A percentile compares a stretch with the other conserved stretches of the same genome.
These are phyloP conservation scores for Petrocephalus zakoni DNA, from an alignment of 2,113 vertebrate species.

Conservation along the genomic window DNA sequence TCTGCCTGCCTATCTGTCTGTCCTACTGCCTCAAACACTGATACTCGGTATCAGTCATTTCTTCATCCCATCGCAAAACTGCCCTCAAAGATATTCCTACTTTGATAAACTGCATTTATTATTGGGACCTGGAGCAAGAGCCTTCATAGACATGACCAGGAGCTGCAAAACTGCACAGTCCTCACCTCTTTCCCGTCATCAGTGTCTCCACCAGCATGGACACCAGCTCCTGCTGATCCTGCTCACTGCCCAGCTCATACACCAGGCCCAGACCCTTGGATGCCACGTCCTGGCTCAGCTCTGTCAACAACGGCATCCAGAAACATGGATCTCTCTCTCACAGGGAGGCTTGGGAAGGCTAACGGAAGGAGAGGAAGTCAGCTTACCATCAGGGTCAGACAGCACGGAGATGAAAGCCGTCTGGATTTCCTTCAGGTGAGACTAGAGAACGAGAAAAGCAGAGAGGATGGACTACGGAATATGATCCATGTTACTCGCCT, in stretches of 20 bases:
- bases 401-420: constrained; percentile 87
- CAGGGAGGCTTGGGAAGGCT: not conserved
- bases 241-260: constrained; percentile 88
- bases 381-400: constrained; percentile 92
- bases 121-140: not conserved
- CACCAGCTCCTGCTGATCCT: constrained; percentile 89
- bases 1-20: not conserved
- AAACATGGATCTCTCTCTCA: not conserved
- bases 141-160: not conserved
- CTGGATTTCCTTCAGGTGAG: constrained; percentile 92
- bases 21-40: not conserved
- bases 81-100: too few species aligned
- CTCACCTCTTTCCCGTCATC: constrained; percentile 96
- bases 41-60: too few species aligned
- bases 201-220: constrained; percentile 91
- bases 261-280: constrained; percentile 96
- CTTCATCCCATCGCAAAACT: too few species aligned
- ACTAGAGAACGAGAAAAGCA: constrained; percentile 55
- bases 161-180: not conserved
- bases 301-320: constrained; percentile 47
- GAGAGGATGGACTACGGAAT: not conserved
- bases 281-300: constrained; percentile 92
- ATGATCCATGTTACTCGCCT: not conserved
- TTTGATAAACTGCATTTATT: too few species aligned
- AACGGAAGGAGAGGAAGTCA: not conserved